These are phyloP conservation scores for Tiliqua scincoides DNA, from an alignment of 2,113 vertebrate species.

Conservation along the genomic window DNA sequence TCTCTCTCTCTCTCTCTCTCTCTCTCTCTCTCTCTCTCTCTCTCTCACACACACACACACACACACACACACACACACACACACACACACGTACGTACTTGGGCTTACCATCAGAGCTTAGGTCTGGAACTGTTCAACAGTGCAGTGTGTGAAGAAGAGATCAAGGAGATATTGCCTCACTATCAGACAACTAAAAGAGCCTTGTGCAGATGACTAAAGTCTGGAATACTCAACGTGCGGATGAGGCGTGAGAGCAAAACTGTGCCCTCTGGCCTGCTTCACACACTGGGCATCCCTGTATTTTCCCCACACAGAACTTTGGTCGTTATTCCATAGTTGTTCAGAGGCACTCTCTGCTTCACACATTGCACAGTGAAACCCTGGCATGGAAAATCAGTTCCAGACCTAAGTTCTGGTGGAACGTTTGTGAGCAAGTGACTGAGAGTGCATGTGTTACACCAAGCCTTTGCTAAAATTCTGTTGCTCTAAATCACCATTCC, in stretches of 20 bases:
- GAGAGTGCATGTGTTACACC: background rate
- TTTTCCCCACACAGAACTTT: background rate
- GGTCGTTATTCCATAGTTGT: background rate
- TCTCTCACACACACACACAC: no score
- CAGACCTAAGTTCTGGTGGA: no score
- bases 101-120: background rate
- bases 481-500: no score
- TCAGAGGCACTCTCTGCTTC: background rate
- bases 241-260: no score
- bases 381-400: background rate
- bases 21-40: no score
- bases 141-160: no score
- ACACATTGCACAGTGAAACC: background rate
- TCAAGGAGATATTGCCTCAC: background rate
- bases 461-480: background rate
- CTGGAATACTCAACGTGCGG: no score
- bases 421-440: background rate
- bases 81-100: no score
- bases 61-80: no score
- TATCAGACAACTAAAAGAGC: background rate
- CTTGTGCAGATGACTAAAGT: background rate
- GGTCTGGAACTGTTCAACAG: background rate
- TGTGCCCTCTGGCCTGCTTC: no score
- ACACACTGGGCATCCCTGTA: no score
- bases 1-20: no score